Conservation (phyloP, 2,797 vertebrate genomes). For the Pitangus sulphuratus region DNA sequence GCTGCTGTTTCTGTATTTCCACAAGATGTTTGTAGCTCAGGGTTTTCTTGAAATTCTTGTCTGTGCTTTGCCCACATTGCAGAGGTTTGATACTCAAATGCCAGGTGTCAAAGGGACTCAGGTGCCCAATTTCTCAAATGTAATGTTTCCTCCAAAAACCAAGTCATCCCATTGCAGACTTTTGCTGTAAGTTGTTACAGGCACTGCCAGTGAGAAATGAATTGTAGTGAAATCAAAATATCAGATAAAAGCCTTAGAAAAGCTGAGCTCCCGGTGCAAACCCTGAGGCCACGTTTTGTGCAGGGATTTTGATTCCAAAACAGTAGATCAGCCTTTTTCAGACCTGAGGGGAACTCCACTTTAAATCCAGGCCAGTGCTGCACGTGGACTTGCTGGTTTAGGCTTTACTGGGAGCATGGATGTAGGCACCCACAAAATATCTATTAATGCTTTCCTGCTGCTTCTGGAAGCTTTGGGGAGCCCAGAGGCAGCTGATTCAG, state of each 20-base stretch:
- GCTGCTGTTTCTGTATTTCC: not conserved
- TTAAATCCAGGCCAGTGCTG: not conserved
- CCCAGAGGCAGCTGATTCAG: not conserved
- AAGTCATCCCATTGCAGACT: fast-evolving
- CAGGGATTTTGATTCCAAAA: not conserved
- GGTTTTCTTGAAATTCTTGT: not conserved
- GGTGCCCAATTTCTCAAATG: not conserved
- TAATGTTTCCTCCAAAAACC: not conserved
- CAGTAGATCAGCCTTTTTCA: not conserved
- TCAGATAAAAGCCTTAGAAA: not conserved
- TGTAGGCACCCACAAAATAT: not conserved
- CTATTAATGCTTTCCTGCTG: not conserved
- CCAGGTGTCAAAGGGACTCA: not conserved
- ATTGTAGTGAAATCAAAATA: not conserved
- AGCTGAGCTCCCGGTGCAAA: not conserved
- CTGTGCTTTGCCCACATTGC: not conserved
- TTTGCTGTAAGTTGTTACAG: not conserved
- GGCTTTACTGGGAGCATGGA: not conserved
- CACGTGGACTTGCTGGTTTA: fast-evolving
- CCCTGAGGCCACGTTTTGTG: not conserved
- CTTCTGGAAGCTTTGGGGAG: not conserved
- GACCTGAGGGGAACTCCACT: not conserved
- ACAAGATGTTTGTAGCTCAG: not conserved
- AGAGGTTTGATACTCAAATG: not conserved
- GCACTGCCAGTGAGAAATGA: not conserved